Percentiles rank a stretch among this genome's conserved stretches.
These are phyloP conservation scores for Tetragnatha montana DNA, from an alignment of 2,888 invertebrate genomes.

Conservation along the genomic window DNA sequence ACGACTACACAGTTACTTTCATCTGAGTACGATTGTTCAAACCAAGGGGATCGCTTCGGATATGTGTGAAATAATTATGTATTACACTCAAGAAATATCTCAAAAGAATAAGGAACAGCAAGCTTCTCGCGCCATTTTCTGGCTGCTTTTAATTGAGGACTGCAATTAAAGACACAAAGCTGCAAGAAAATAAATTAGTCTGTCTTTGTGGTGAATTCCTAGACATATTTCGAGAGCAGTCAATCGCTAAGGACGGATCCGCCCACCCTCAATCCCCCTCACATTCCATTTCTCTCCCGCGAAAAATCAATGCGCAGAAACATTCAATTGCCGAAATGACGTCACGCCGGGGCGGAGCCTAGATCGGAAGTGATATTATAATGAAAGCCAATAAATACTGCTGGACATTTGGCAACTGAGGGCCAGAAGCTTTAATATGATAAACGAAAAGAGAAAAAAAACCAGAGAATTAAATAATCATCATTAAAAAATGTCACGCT, in stretches of 20 bases:
- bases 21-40: no score
- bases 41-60: no score
- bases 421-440: conserved; percentile 13
- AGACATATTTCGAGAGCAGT: not conserved
- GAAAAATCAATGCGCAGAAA: conserved; percentile 60
- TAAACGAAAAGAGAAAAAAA: not conserved
- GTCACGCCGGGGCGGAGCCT: conserved; percentile 56
- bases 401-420: conserved; percentile 53
- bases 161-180: not conserved
- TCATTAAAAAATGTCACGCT: conserved; percentile 68
- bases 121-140: no score
- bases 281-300: conserved; percentile 33
- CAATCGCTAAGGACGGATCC: not conserved
- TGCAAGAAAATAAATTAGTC: conserved; percentile 40
- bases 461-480: conserved; percentile 64
- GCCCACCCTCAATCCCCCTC: conserved; percentile 31
- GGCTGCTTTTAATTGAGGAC: no score
- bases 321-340: conserved; percentile 53
- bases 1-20: no score
- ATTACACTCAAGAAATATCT: no score
- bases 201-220: not conserved
- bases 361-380: conserved; percentile 70
- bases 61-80: no score
- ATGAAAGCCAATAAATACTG: conserved; percentile 68
- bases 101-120: no score